Evolutionary conservation across 2,888 invertebrate genomes (phyloP), one percentile per base, ranked within the genome.

Genomic region (Pantelozetes paolii): DNA sequence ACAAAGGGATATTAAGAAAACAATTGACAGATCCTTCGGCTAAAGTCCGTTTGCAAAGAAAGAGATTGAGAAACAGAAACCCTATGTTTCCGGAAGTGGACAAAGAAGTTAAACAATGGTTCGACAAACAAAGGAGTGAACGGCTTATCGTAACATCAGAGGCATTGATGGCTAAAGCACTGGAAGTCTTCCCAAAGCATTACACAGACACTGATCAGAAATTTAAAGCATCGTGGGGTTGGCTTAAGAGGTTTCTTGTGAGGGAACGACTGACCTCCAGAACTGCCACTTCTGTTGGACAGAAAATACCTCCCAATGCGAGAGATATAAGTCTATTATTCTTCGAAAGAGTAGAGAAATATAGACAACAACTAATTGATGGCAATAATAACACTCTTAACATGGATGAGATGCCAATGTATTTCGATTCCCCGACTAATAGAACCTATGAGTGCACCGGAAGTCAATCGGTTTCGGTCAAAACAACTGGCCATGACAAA

Each of bases 401-500:
- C 26, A 57, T 57, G 57, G 57, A 57, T 57, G 57, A 57, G 15
- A 57, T 57, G 57, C 57, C 57, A 8, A 20, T 57, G 5, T 57
- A 13, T 26, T 57, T 57, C 32, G 72, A 72, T 72, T 28, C 32
- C n/a, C 36, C 72, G 11, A 6, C 5, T 23, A 26, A 30, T 9
- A 32, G 28, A 23, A 72, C 45, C n/a, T 72, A 20, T 42, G 64
- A 72, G 23, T 1, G 11, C 11, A 62, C 9, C 9, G 72, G 72
- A 18, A 28, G 20, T 18, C 1, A 42, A 40, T 40, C 26, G 1
- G 48, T 72, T 1, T 15, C 18, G 28, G 11, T 72, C 6, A 36
- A 9, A 9, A 72, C 72, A 13, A 72, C 72, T 13, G 62, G 62
- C 1, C 2, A 72, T 40, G 72, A 72, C 40, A 72, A 72, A 32